A percentile compares a stretch with the other conserved stretches of the same genome.
Conservation (phyloP, 2,797 vertebrate genomes). For the Iguana delicatissima region DNA sequence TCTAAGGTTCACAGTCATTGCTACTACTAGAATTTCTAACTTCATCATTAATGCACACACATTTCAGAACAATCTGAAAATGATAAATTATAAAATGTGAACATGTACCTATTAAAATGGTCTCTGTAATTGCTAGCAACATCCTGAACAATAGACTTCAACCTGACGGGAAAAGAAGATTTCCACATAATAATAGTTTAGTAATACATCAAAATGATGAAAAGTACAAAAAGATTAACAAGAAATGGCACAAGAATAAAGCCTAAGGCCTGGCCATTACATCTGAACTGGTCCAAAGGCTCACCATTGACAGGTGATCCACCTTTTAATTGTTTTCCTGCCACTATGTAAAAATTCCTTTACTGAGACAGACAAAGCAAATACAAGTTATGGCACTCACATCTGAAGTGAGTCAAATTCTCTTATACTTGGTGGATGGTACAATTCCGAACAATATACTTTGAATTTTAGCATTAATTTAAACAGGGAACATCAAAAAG, state of each 20-base stretch:
- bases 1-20: background rate
- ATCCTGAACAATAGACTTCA: slow-evolving; percentile 92
- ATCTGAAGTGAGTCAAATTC: background rate
- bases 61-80: background rate
- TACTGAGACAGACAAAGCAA: background rate
- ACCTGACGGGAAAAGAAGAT: slow-evolving; percentile 76
- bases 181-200: background rate
- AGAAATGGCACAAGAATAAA: background rate
- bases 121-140: slow-evolving; percentile 92
- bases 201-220: background rate
- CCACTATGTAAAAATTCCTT: background rate
- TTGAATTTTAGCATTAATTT: background rate
- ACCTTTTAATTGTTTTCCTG: background rate
- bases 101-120: slow-evolving; percentile 91
- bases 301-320: background rate
- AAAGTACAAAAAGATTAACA: background rate
- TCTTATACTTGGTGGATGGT: background rate
- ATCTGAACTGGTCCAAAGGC: background rate
- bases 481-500: background rate
- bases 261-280: background rate
- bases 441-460: background rate
- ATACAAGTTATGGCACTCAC: background rate
- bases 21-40: background rate
- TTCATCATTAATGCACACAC: background rate
- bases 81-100: background rate